Evolutionary conservation across 2,113 vertebrate genomes (phyloP).

Genomic region (Bubo bubo): DNA sequence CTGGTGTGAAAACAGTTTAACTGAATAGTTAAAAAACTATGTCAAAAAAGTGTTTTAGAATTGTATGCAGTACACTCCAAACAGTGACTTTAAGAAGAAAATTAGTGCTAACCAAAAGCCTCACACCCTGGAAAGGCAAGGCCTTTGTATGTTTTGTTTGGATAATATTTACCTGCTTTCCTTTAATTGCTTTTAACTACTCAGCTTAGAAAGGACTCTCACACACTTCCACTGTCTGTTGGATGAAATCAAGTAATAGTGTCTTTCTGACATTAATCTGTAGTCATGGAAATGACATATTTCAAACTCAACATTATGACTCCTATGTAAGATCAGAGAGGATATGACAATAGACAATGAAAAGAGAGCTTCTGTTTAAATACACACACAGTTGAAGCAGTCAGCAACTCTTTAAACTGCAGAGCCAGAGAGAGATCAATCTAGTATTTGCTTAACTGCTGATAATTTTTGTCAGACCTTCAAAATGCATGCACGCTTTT

Average conservation of each 20-base stretch:
- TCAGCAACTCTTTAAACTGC: slow-evolving; percentile 2
- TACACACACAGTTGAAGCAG: background rate
- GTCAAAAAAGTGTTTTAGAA: background rate
- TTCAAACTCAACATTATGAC: slow-evolving; percentile 16
- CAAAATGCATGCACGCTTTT: background rate
- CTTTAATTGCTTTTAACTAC: background rate
- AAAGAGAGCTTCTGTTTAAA: slow-evolving; percentile 34
- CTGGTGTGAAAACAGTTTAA: background rate
- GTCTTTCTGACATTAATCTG: background rate
- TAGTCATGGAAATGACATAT: background rate
- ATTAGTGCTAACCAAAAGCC: background rate
- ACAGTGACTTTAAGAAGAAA: background rate
- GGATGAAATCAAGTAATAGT: background rate
- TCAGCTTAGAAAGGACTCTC: background rate
- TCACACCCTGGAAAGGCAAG: background rate
- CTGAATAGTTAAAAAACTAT: background rate
- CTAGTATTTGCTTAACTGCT: background rate
- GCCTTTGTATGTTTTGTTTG: background rate
- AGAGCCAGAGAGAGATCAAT: background rate
- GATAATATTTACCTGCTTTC: background rate
- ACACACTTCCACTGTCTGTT: background rate
- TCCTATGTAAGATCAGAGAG: background rate
- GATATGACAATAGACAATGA: background rate
- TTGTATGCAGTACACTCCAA: background rate
- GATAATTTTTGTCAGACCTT: background rate